phyloP scores from a whole-genome alignment of 2,113 vertebrate genomes.

The Micronycteris hirsuta region DNA sequence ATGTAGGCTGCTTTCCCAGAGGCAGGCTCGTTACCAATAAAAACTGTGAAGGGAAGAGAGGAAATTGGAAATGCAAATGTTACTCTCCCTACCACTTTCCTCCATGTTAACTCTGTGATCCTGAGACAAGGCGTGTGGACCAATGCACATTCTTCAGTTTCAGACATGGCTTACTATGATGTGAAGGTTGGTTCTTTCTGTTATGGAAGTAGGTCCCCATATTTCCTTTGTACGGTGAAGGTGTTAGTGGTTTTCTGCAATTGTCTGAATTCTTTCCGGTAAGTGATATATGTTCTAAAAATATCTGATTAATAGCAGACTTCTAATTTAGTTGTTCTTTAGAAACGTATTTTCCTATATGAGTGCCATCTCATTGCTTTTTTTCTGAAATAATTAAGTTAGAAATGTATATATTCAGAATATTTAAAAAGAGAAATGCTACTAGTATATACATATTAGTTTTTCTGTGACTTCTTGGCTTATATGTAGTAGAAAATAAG shows the following conservation, averaged over 20 bases:
- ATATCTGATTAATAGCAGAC: not conserved
- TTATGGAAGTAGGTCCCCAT: not conserved
- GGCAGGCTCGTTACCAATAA: not conserved
- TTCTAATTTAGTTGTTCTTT: not conserved
- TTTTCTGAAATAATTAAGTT: not conserved
- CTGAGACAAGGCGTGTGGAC: not conserved
- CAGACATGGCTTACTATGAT: not conserved
- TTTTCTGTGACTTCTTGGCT: not conserved
- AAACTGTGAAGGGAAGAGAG: not conserved
- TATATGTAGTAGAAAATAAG: not conserved
- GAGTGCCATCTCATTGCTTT: not conserved
- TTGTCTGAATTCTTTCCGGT: not conserved
- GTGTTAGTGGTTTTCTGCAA: not conserved
- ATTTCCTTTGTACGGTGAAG: not conserved
- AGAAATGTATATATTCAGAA: conserved; percentile 9
- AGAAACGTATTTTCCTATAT: not conserved
- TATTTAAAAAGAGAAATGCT: not conserved
- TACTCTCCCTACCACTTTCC: not conserved
- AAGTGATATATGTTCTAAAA: not conserved
- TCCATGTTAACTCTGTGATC: not conserved
- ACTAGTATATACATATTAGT: not conserved
- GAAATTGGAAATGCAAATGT: not conserved
- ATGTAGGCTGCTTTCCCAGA: not conserved
- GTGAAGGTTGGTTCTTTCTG: not conserved
- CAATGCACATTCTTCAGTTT: not conserved